Base-by-base conservation (phyloP, 2,113 vertebrate genomes). In the Epinephelus cyanopodus region DNA sequence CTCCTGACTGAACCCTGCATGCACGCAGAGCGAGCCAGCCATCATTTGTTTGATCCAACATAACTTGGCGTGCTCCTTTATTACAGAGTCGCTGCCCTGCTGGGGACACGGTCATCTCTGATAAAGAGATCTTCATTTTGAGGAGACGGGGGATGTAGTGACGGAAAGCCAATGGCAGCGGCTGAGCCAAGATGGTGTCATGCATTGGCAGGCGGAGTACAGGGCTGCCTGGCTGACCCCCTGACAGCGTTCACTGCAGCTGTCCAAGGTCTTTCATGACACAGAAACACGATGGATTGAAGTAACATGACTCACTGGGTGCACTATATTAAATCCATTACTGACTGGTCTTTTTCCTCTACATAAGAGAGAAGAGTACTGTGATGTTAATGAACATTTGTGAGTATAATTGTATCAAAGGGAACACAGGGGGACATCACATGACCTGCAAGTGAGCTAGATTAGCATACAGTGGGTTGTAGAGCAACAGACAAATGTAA, bases 151-250 rank as follows among this genome's bases (percentile, higher is more conserved):
- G 53, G 50, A 47, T 37, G 65, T 17, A 29, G 47, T 57, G 65
- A 77, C 77, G 82, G 33, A 83, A 70, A 85, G 70, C 37, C 27
- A 42, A 61, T 75, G 78, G 69, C 65, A 63, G 9, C 33, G 47
- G 58, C 68, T 23, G 62, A 85, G 90, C 92, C 87, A 92, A 91
- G 71, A 91, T 85, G 69, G 77, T 84, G 88, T 89, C 83, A 77
- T 74, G 76, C 74, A 62, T 89, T 89, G 91, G 89, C 88, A 87
- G 81, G 73, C 42, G 47, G 72, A 82, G 47, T 6, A 47, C 11
- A 42, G 37, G 27, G 2, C 65, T 88, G 88, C 66, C 69, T 82
- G 88, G 79, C 80, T 89, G 86, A 88, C 79, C 76, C 33, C 58
- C 2, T 27, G 66, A 73, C 65, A 80, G 65, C 17, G 52, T 68